Evolutionary conservation across 2,113 vertebrate genomes (phyloP), one percentile per base, ranked within the genome.

Genomic region (Pterophyllum scalare): DNA sequence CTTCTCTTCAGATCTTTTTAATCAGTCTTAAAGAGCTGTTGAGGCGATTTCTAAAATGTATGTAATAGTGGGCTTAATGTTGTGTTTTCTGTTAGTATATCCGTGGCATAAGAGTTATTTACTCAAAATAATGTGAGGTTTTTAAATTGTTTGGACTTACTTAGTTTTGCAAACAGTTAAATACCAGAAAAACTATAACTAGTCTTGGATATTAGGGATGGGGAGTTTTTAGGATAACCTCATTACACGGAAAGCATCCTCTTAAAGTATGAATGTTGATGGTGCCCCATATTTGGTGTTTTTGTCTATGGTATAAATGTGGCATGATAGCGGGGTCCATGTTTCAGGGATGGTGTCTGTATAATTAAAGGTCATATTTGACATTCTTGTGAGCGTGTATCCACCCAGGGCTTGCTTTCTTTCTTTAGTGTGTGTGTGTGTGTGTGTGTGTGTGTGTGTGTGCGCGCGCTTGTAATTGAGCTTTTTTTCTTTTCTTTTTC

Each of bases 331-430:
- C 60, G 31, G 75, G 75, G 78, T 91, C 75, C 62, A 56, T 74
- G 75, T 22, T 86, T 83, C 77, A 24, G 13, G 52, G 83, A 79
- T 61, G 72, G 52, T 87, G 86, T 92, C 64, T 88, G 82, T 94
- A 87, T 94, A 92, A 95, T 96, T 94, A 94, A 85, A 33, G 64
- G 77, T 88, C 92, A 91, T 91, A 88, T 84, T 89, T 88, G 72
- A 89, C 91, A 95, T 94, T 90, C 85, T 80, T 91, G 79, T 75
- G 82, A 31, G 62, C 61, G 22, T 75, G 67, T 77, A 56, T 87
- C 57, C 43, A 13, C 7, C 54, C 80, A 78, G 67, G 4, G 80
- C 26, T 89, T 59, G 65, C 5, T 77, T 28, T 35, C 46, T 77
- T 28, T 35, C 46, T 8, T 26, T 26, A 40, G 22, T 33, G 33